Percentiles rank a stretch among this genome's conserved stretches.
Conservation (phyloP, 2,113 vertebrate genomes). For the Gadus macrocephalus region DNA sequence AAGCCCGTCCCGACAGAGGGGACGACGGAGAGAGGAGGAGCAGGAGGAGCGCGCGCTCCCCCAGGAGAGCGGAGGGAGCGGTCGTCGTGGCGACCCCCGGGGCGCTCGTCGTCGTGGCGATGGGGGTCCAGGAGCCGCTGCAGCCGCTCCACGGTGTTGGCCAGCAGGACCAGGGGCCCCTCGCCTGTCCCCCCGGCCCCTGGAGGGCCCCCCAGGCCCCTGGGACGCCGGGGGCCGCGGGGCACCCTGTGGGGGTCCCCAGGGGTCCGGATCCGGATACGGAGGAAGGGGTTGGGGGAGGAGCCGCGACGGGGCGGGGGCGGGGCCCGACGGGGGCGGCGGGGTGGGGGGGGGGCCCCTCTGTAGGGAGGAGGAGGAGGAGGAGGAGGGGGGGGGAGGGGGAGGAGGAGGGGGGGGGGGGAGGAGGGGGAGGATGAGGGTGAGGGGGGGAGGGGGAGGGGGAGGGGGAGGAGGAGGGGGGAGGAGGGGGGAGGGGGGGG, state of each 20-base stretch:
- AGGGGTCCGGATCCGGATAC: constrained; percentile 12
- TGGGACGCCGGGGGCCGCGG: constrained; percentile 52
- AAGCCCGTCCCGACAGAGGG: too few species aligned
- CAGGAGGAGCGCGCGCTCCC: too few species aligned
- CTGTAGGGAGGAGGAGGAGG: too few species aligned
- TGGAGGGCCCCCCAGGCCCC: constrained; percentile 52
- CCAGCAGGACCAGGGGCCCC: constrained; percentile 56
- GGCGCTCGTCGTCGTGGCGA: constrained; percentile 6
- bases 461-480: too few species aligned
- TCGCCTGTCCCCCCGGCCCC: constrained; percentile 54
- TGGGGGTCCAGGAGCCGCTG: constrained; percentile 40
- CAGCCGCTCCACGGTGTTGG: constrained; percentile 57
- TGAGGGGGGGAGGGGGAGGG: too few species aligned
- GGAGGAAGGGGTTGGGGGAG: constrained; percentile 24
- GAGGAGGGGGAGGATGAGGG: too few species aligned
- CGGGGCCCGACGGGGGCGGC: constrained; percentile 6
- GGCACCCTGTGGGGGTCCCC: constrained; percentile 47
- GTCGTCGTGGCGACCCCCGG: background rate
- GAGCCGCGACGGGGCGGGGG: constrained; percentile 9
- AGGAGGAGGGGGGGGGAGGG: too few species aligned
- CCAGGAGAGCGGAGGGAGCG: too few species aligned
- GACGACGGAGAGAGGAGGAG: too few species aligned
- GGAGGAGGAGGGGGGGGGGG: background rate
- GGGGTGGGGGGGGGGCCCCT: background rate
- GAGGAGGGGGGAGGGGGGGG: too few species aligned